Conservation (phyloP, 30 jellyfish, hydroid and myxozoan species). For the Sanderia malayensis region DNA sequence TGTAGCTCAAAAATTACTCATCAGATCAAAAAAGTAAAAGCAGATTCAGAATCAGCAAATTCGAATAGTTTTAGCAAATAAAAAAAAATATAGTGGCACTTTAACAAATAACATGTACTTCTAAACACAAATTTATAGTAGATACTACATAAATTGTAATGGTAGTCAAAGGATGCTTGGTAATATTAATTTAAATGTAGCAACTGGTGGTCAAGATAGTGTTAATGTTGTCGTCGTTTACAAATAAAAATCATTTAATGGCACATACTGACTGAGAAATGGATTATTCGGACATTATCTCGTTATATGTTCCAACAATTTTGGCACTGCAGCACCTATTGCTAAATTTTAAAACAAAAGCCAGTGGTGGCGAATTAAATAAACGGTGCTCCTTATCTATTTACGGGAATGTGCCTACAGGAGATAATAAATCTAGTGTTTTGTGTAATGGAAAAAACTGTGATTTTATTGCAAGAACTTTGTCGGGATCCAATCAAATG, state of each 20-base stretch:
- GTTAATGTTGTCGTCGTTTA: conserved; percentile 19
- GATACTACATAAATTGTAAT: conserved; percentile 15
- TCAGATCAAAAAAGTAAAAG: too few relatives aligned
- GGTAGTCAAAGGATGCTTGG: conserved; percentile 32
- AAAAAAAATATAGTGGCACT: conserved; percentile 26
- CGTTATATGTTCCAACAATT: too few relatives aligned
- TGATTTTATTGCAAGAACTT: conserved; percentile 39
- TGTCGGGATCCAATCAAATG: conserved; percentile 41
- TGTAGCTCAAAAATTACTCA: too few relatives aligned
- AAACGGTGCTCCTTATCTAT: conserved; percentile 17
- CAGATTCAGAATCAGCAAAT: too few relatives aligned
- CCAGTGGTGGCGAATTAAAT: conserved; percentile 47
- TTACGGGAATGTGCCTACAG: neutral
- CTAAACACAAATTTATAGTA: conserved; percentile 10
- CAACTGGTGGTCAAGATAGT: conserved; percentile 29
- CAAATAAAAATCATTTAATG: conserved; percentile 4
- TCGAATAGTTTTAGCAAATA: too few relatives aligned
- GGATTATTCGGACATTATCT: conserved; percentile 60
- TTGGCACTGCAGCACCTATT: too few relatives aligned
- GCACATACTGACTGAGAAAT: conserved; percentile 19
- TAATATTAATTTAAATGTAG: conserved; percentile 22
- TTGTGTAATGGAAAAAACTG: conserved; percentile 52
- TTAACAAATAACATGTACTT: conserved; percentile 22
- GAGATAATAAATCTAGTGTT: conserved; percentile 12
- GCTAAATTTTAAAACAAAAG: too few relatives aligned